A percentile compares a stretch with the other conserved stretches of the same genome.
Conservation (phyloP, 2,113 vertebrate genomes). For the Anas platyrhynchos region DNA sequence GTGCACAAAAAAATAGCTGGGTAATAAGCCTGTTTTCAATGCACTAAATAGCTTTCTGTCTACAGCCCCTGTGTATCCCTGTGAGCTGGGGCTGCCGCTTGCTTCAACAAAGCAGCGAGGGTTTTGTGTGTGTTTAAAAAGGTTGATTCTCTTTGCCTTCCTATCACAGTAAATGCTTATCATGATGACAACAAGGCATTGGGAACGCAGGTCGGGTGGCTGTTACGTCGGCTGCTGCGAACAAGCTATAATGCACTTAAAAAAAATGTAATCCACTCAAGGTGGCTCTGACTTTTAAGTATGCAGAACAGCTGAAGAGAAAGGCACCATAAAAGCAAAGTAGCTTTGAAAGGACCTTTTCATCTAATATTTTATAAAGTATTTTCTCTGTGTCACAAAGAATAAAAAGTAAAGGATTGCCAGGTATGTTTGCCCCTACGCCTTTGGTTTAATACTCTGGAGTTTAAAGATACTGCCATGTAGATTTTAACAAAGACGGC, state of each 20-base stretch:
- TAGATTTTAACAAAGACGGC: conserved; percentile 66
- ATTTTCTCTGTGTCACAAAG: conserved; percentile 67
- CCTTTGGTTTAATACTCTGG: conserved; percentile 74
- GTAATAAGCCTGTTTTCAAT: conserved; percentile 94
- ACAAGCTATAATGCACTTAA: conserved; percentile 54
- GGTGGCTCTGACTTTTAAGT: conserved; percentile 80
- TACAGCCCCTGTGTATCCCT: conserved; percentile 76
- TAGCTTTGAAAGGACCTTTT: conserved; percentile 75
- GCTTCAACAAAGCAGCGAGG: conserved; percentile 58
- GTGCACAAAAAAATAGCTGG: conserved; percentile 84
- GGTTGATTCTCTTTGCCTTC: conserved; percentile 76
- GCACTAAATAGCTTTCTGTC: conserved; percentile 92
- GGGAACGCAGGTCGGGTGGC: conserved; percentile 38
- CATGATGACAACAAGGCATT: conserved; percentile 69
- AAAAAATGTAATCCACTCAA: conserved; percentile 67
- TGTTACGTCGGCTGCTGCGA: conserved; percentile 46
- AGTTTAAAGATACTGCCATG: conserved; percentile 64
- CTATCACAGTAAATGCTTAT: conserved; percentile 73
- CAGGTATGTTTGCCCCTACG: conserved; percentile 67
- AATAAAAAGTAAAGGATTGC: conserved; percentile 67
- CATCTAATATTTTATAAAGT: conserved; percentile 76
- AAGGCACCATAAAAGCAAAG: conserved; percentile 67
- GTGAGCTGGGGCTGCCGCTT: conserved; percentile 55
- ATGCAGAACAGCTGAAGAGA: conserved; percentile 73
- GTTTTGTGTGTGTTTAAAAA: conserved; percentile 65